phyloP scores from a whole-genome alignment of 2,888 invertebrate species.

The Xanthostigma xanthostigma region DNA sequence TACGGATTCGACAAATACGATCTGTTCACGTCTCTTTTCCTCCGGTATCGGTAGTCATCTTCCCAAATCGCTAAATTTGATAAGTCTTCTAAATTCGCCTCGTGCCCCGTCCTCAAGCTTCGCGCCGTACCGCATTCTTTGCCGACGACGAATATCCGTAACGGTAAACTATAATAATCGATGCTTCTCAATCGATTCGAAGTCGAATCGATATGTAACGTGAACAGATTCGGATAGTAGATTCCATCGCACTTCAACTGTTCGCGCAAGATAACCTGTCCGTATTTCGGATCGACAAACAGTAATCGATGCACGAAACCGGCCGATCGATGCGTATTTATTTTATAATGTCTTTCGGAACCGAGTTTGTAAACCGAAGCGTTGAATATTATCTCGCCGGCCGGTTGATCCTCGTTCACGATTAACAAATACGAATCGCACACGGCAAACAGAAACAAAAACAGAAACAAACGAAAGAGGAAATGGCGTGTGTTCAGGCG shows the following conservation, averaged over 20 bases:
- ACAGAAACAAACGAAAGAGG: too few species aligned
- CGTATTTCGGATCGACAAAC: constrained; percentile 56
- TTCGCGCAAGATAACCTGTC: constrained; percentile 57
- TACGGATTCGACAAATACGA: too few species aligned
- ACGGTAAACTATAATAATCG: constrained; percentile 68
- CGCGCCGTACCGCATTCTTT: constrained; percentile 45
- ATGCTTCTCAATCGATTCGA: constrained; percentile 64
- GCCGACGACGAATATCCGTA: constrained; percentile 60
- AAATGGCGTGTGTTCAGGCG: too few species aligned
- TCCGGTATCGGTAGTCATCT: too few species aligned
- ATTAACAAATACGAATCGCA: constrained; percentile 22
- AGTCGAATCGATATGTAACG: constrained; percentile 74
- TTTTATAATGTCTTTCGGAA: constrained; percentile 62
- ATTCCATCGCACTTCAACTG: constrained; percentile 64
- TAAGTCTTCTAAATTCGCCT: too few species aligned
- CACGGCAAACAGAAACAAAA: too few species aligned
- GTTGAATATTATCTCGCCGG: constrained; percentile 58
- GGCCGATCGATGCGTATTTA: constrained; percentile 67
- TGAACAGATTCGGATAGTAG: constrained; percentile 71
- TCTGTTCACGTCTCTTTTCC: too few species aligned
- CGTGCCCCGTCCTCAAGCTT: constrained; percentile 32
- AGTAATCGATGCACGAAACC: constrained; percentile 68
- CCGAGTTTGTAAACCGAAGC: constrained; percentile 68
- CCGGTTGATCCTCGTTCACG: constrained; percentile 29
- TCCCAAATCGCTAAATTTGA: too few species aligned